Evolutionary conservation across 2,797 vertebrate genomes (phyloP), one percentile per base, ranked within the genome.

Genomic region (Muscicapa comitata): DNA sequence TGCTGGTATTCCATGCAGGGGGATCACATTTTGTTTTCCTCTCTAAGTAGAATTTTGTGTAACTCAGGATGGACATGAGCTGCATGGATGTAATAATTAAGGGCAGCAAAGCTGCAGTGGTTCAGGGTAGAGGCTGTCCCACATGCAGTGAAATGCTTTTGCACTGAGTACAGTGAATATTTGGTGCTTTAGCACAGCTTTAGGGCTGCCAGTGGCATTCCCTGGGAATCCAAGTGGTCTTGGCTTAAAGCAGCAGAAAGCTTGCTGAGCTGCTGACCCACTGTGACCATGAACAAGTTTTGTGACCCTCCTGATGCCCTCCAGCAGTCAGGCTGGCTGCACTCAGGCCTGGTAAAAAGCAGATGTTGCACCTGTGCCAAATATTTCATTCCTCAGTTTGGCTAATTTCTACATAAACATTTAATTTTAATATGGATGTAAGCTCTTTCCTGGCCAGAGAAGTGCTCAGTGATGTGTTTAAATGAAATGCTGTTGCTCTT

Each of bases 341-440:
- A 53, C 51, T 66, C 47, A 70, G 73, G 29, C 65, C 61, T 86
- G 82, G 28, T 72, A 55, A 72, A 95, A 91, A 83, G 43, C 54
- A 94, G 42, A 58, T 83, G 54, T 68, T 75, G 86, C 68, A 88
- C 65, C 53, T 83, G 62, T 75, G 37, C 58, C 86, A 40, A 91
- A 17, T 51, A 55, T 68, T 90, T 88, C 17, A 59, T 80, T 83
- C 58, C 47, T 84, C 37, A 45, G 37, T 75, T 91, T 20, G 29
- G 62, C 79, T 88, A 75, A 94, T 91, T 95, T 84, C 76, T 90
- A 13, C 54, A 75, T 21, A 48, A 95, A 77, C 55, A 45, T 72
- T 81, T 71, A 37, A 77, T 71, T 91, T 92, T 81, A 78, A 63
- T 75, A 48, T 23, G 25, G 37, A 72, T 7, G 16, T 67, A 17